Evolutionary conservation across 2,888 invertebrate species (phyloP), one percentile per base, ranked within the genome.

Genomic region (Papilio demoleus): DNA sequence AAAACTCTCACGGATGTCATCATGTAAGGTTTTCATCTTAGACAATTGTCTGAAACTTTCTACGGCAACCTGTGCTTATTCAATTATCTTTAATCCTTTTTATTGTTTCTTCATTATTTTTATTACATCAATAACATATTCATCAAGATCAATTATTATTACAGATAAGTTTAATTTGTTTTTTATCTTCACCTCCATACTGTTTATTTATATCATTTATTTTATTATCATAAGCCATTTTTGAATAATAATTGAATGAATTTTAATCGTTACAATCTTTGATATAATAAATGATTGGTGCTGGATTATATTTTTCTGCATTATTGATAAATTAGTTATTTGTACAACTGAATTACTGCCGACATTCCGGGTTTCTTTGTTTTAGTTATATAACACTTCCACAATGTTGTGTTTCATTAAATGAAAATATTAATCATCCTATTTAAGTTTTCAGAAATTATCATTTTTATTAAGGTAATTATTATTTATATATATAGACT

Each of bases 191-290:
- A 38, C 64, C 34, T 31, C 31, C 22, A 17, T 60, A 64, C 40
- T 47, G 45, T 60, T 50, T 65, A 62, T 61, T 65, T 62, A 38
- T 38, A 66, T 65, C 56, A 42, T 31, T 42, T 36, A 36, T 65
- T 68, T 56, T 60, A 50, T 68, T 68, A 66, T 63, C 65, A 27
- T 19, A n/a, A 65, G 50, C 34, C 56, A 22, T 65, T 70, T 68
- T 47, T 68, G 38, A 63, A 40, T 64, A 70, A 72, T 72, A 72
- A 70, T 67, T 59, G 50, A 70, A 68, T 70, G 38, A 68, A 50
- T 68, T 68, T 50, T 65, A 60, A 68, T 64, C 64, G 47, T 59
- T 59, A 19, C 63, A 59, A 65, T 68, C 65, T 62, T 19, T 56
- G 38, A 67, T 70, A 69, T 60, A 59, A 64, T 56, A 36, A 45